Percentiles rank a stretch among this genome's conserved stretches.
These are phyloP conservation scores for Hypolimnas misippus DNA, from an alignment of 2,888 invertebrate genomes.

Conservation along the genomic window DNA sequence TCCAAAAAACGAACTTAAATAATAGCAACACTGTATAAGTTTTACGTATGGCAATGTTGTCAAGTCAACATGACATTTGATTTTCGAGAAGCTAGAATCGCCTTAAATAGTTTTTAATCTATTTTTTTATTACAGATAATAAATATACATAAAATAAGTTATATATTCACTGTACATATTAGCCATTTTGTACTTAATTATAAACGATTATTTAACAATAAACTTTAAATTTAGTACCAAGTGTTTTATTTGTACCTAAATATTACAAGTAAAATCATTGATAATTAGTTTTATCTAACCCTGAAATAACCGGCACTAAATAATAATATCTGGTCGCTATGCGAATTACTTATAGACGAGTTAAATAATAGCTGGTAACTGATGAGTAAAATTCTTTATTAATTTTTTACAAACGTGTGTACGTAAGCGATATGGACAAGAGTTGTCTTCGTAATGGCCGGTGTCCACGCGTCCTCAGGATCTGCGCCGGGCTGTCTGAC, in stretches of 20 bases:
- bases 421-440: no score
- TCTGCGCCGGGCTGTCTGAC: no score
- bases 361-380: no score
- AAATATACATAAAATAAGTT: background rate
- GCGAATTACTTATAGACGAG: no score
- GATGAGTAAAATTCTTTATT: no score
- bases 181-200: constrained; percentile 8
- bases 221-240: background rate
- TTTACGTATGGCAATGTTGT: background rate
- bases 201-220: background rate
- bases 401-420: no score
- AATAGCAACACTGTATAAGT: background rate
- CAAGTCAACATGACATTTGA: background rate
- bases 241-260: constrained; percentile 2
- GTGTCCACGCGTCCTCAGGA: no score
- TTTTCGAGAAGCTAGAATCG: constrained; percentile 8
- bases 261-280: no score
- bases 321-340: no score
- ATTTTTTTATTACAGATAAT: constrained; percentile 4
- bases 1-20: background rate
- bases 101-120: constrained; percentile 11
- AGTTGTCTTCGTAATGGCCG: no score
- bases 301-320: no score
- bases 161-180: constrained; percentile 8
- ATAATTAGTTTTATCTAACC: no score